Percentiles rank a stretch among this genome's conserved stretches.
Evolutionary conservation across 2,888 invertebrate genomes (phyloP).

Genomic region (Cerastis leucographa): DNA sequence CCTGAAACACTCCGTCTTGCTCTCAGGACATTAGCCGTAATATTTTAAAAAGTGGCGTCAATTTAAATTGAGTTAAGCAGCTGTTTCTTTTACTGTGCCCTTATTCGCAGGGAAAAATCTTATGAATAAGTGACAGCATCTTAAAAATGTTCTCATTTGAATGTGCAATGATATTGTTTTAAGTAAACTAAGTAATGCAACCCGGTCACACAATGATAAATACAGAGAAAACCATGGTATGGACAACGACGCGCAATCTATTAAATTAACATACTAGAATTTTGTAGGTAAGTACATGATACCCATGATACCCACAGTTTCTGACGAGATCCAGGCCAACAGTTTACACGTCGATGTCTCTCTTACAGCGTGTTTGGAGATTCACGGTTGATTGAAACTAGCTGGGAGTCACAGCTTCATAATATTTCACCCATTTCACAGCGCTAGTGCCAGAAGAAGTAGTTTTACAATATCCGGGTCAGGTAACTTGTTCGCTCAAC

Average conservation of each 20-base stretch:
- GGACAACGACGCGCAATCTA: background rate
- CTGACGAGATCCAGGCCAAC: background rate
- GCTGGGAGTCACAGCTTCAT: background rate
- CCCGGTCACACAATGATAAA: background rate
- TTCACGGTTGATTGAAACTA: background rate
- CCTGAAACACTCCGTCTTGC: background rate
- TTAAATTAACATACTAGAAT: background rate
- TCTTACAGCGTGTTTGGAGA: background rate
- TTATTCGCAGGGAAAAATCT: background rate
- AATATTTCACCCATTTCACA: background rate
- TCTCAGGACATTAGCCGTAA: slow-evolving; percentile 20
- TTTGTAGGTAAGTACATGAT: background rate
- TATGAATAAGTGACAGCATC: background rate
- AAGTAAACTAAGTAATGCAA: background rate
- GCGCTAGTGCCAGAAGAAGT: background rate
- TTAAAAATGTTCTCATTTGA: background rate
- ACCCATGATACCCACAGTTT: background rate
- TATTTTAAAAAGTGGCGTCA: slow-evolving; percentile 17
- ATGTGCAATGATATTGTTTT: background rate
- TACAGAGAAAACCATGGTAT: background rate
- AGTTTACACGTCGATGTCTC: background rate
- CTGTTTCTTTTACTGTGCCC: background rate
- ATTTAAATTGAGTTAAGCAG: slow-evolving; percentile 22
- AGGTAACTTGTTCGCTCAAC: background rate
- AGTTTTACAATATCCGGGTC: background rate